Evolutionary conservation across 2,113 vertebrate genomes (phyloP), one percentile per base, ranked within the genome.

Genomic region (Falco punctatus): DNA sequence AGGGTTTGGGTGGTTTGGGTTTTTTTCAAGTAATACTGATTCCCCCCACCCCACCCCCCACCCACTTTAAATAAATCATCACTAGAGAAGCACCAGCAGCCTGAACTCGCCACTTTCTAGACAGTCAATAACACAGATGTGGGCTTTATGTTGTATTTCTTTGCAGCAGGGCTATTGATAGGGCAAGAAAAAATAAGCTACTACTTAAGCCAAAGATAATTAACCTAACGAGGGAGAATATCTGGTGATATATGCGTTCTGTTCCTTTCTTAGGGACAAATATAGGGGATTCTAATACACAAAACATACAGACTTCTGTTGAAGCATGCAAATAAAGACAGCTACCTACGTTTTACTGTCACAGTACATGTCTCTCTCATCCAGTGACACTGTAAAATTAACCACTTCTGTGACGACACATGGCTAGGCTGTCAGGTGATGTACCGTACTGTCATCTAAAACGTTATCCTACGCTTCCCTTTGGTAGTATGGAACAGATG

Each of bases 41-140:
- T 33, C 13, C 2, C 35, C 0, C 78, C 6, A 42, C 80, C 61
- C 85, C 89, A 30, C 13, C 2, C 33, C 0, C 78, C 6, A 42
- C 80, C 61, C 85, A 87, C n/a, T 97, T 96, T 97, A 97, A 97
- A 98, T 97, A 98, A 98, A 98, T 93, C 95, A 48, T 66, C 93
- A 97, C 94, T 84, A 86, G 78, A 97, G 95, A 97, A 97, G 87
- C 69, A 94, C 51, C 86, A 90, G 18, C 30, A 96, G 85, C 67
- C 32, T 69, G 80, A 96, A 96, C 65, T 92, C 84, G 94, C 77
- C 93, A 42, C 78, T 88, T 96, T 48, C 86, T 44, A 93, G 59
- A 42, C 90, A 97, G 96, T 98, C 96, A 96, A 92, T 97, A 97
- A 62, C 61, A 96, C 24, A 96, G 81, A 97, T 92, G 42, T 42